Evolutionary conservation across 2,888 invertebrate genomes (phyloP).

Genomic region (Thyatira batis): DNA sequence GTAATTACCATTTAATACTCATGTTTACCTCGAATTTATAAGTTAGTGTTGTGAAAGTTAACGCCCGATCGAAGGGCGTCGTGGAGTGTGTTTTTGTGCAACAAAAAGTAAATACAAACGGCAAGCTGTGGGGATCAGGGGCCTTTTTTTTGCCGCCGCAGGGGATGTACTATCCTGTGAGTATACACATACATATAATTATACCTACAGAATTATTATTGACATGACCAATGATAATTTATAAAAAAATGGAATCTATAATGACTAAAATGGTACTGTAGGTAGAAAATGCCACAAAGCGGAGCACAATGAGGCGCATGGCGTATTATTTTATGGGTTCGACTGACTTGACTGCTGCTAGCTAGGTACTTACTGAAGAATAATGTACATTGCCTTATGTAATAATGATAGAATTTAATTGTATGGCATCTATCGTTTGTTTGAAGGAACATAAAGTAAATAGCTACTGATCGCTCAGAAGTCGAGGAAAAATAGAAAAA

Average conservation of each 20-base stretch:
- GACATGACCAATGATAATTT: background rate
- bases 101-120: slow-evolving; percentile 86
- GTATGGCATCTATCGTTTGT: background rate
- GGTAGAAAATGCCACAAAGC: slow-evolving; percentile 24
- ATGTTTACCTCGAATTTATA: slow-evolving; percentile 77
- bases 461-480: too few species aligned
- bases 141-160: slow-evolving; percentile 97
- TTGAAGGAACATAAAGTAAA: too few species aligned
- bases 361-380: background rate
- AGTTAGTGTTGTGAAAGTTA: slow-evolving; percentile 75
- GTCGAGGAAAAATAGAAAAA: too few species aligned
- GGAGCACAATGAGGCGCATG: slow-evolving; percentile 53
- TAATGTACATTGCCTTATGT: background rate
- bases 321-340: slow-evolving; percentile 28
- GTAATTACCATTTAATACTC: slow-evolving; percentile 67
- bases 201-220: slow-evolving; percentile 7
- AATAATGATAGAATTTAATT: background rate
- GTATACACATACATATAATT: slow-evolving; percentile 65
- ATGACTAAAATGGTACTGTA: slow-evolving; percentile 10
- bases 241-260: background rate
- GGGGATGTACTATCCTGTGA: slow-evolving; percentile 98
- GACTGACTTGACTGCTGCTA: background rate
- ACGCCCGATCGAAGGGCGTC: slow-evolving; percentile 72
- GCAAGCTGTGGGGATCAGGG: slow-evolving; percentile 98
- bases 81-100: slow-evolving; percentile 83